phyloP scores from a whole-genome alignment of 1,140 invertebrate species.

The Neuroterus valhalla region DNA sequence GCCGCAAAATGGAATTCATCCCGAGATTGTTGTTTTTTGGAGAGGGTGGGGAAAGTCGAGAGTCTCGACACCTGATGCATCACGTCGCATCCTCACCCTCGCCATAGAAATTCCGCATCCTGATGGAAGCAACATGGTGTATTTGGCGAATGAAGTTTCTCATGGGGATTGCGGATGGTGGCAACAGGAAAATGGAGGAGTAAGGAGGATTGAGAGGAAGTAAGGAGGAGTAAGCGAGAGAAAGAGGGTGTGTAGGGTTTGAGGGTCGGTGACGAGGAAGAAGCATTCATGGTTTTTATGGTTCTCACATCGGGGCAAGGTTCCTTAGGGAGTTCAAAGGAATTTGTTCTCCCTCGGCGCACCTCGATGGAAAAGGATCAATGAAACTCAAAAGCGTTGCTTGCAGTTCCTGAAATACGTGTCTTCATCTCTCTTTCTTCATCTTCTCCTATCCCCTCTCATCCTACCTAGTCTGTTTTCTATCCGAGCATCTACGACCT shows the following conservation, averaged over 20 bases:
- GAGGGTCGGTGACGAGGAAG: constrained; percentile 41
- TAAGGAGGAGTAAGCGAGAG: not conserved
- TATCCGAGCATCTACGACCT: too few species aligned
- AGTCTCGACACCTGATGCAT: constrained; percentile 54
- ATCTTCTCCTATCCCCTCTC: too few species aligned
- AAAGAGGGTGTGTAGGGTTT: not conserved
- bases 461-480: too few species aligned
- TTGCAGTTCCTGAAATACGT: not conserved
- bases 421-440: not conserved
- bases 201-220: too few species aligned
- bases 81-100: constrained; percentile 50
- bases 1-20: too few species aligned
- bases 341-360: constrained; percentile 34
- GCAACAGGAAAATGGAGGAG: constrained; percentile 32
- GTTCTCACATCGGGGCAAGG: constrained; percentile 52
- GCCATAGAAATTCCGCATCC: constrained; percentile 54
- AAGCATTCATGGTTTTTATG: constrained; percentile 53
- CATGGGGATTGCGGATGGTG: constrained; percentile 46
- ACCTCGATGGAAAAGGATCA: constrained; percentile 41
- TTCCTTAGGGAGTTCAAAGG: constrained; percentile 39
- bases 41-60: constrained; percentile 39
- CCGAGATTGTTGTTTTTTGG: too few species aligned
- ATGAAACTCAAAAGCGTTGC: constrained; percentile 42
- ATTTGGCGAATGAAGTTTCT: constrained; percentile 50
- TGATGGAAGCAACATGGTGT: constrained; percentile 43